phyloP scores from a whole-genome alignment of 2,113 vertebrate species.

The Galeopterus variegatus region DNA sequence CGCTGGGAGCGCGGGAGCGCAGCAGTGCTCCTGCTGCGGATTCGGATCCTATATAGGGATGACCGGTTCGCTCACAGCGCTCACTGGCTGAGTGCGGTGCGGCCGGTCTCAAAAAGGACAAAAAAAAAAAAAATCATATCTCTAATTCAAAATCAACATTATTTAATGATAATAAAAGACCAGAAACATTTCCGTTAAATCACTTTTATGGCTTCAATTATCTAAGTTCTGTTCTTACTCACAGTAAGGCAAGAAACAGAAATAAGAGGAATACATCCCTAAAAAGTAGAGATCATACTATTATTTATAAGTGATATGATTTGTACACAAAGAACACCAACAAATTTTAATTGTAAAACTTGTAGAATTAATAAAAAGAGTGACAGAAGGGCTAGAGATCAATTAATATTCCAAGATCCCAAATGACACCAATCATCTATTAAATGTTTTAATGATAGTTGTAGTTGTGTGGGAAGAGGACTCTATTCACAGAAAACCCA shows the following conservation, averaged over 20 bases:
- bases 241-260: background rate
- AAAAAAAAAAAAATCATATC: background rate
- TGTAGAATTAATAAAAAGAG: background rate
- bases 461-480: background rate
- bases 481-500: constrained; percentile 13
- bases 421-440: background rate
- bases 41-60: no score
- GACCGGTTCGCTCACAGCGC: no score
- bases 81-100: no score
- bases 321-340: background rate
- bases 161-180: background rate
- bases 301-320: background rate
- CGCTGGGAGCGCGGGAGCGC: no score
- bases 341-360: background rate
- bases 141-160: constrained; percentile 18
- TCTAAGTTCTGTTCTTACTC: background rate
- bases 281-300: background rate
- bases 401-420: background rate
- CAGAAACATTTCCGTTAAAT: background rate
- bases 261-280: background rate
- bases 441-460: background rate
- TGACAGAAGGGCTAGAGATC: background rate
- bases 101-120: no score
- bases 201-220: constrained; percentile 8
- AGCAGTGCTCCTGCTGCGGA: no score